phyloP scores from a whole-genome alignment of 1,140 invertebrate species.

The Zaprionus vittiger region DNA sequence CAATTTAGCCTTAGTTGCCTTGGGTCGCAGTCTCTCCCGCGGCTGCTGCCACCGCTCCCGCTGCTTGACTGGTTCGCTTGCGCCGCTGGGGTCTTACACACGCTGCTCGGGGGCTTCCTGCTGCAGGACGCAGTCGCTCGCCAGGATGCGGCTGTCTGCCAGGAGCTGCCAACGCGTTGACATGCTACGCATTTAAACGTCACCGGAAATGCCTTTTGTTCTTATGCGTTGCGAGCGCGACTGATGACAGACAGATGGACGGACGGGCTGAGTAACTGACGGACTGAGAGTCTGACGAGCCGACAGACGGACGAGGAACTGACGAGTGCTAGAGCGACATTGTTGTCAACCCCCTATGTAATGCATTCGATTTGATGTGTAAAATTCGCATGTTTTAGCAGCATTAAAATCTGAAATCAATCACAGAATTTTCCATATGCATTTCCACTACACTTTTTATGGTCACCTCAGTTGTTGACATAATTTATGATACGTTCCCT shows the following conservation, averaged over 20 bases:
- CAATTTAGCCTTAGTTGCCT: conserved; percentile 21
- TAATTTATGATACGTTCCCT: conserved; percentile 66
- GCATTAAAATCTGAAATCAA: conserved; percentile 52
- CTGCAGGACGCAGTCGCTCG: conserved; percentile 39
- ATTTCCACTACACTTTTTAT: conserved; percentile 38
- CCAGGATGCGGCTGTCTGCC: conserved; percentile 78
- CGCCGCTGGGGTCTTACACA: conserved; percentile 47
- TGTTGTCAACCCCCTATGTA: conserved; percentile 23
- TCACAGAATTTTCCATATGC: conserved; percentile 65
- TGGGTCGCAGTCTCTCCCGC: background rate
- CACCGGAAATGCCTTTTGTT: conserved; percentile 80
- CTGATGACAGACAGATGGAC: conserved; percentile 35
- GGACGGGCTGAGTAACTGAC: conserved; percentile 24
- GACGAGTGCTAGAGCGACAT: conserved; percentile 13
- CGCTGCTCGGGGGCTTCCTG: conserved; percentile 51
- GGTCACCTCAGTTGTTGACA: conserved; percentile 56
- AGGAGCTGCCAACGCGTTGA: conserved; percentile 65
- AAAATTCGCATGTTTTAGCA: conserved; percentile 32
- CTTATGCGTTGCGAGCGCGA: conserved; percentile 55
- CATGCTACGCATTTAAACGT: conserved; percentile 81
- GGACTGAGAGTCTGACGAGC: background rate
- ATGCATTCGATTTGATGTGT: conserved; percentile 53
- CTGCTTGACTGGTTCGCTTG: conserved; percentile 7
- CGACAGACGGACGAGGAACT: conserved; percentile 5
- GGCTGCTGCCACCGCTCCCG: background rate